Base-by-base conservation (phyloP, 2,888 invertebrate species). In the Mellilla xanthometata region DNA sequence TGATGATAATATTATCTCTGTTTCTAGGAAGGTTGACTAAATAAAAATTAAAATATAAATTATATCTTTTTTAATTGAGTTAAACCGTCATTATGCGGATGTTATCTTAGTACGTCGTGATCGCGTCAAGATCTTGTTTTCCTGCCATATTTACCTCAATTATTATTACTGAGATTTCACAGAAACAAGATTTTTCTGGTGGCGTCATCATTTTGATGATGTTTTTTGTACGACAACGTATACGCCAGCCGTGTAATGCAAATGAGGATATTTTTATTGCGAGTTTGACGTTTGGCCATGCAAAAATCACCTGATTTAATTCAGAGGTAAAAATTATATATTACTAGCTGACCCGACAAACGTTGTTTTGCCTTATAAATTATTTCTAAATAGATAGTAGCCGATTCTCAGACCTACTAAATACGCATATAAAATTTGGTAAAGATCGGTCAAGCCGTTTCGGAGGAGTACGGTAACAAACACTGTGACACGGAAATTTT, bases 91-190 rank as follows among this genome's bases (percentile, higher is more conserved):
- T 31, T 13, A 1, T 40, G 31, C 12, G 9, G 40, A 33, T 32
- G 32, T 39, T 42, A 32, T 42, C 44, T 49, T 57, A 13, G 15
- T 31, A 13, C 39, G 46, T 31, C 12, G 31, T 27, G 7, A n/a
- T 12, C n/a, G 8, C 39, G 39, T 30, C 23, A 24, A 49, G 50
- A 49, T 42, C 40, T 52, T 45, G 49, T 54, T 57, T 52, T 28
- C 32, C 28, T 7, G 7, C 10, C 32, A 42, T 36, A 15, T 28
- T 36, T 39, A 35, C 47, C 39, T 34, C 22, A 13, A 29, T 31
- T 19, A 27, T 48, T 19, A 27, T 48, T 42, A 15, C 33, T 24
- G 31, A 41, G 39, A 28, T 42, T 42, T 43, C 35, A 22, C 27
- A 28, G 41, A 47, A 42, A 34, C 7, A 3, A 8, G 12, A 35